Base-by-base conservation (phyloP, 2,888 invertebrate species). In the Lasioglossum vierecki region DNA sequence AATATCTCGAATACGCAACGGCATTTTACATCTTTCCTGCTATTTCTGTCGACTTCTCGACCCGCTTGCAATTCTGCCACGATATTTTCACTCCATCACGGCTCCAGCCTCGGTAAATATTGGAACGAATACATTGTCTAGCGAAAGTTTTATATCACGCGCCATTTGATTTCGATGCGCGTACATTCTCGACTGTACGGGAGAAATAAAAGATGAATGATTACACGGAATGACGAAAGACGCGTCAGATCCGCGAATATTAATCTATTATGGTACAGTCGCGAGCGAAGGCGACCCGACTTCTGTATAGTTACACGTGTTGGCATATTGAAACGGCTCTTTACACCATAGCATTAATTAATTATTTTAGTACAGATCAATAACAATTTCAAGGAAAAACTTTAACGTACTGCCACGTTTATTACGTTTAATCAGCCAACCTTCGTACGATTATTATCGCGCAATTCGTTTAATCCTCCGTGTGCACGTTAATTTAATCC, bases 61-160 rank as follows among this genome's bases (percentile, higher is more conserved):
- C 8, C 4, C 39, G 73, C n/a, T 76, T 15, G 66, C 66, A 66
- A 53, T 22, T 71, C 60, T 49, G 71, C 35, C 83, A 26, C 63
- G 26, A 76, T 66, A 66, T 76, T 80, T 83, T 44, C n/a, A 2
- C 18, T 13, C 26, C 35, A 26, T 18, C 30, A 49, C 71, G 71
- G 13, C 30, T 41, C n/a, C 44, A 63, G 30, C 26, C 6, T 26
- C 30, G 63, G 30, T 35, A 15, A 66, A 30, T 30, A 35, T 35
- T 8, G 39, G 11, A 68, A 68, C 22, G 11, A 68, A 68, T 41
- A 30, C 18, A 6, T 15, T 39, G 68, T 13, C 3, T n/a, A 4
- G 0, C n/a, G 4, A 68, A 68, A 35, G 22, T 68, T 68, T 68
- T 39, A 39, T 9, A 9, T 39, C 66, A 11, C 72, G 66, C 57